Evolutionary conservation across 2,888 invertebrate genomes (phyloP), one percentile per base, ranked within the genome.

Genomic region (Craniophora ligustri): DNA sequence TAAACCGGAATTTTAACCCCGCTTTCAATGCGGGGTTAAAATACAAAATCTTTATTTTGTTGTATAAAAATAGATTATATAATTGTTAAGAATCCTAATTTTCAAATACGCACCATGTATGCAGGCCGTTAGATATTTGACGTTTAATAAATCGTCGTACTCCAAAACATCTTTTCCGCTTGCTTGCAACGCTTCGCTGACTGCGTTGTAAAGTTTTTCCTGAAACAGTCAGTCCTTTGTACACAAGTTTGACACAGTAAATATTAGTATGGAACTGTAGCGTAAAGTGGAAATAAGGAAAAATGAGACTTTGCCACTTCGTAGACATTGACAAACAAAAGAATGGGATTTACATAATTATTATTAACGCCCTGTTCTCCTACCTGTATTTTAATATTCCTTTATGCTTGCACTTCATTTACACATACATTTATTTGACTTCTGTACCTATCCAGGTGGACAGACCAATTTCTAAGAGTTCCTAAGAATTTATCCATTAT

Each of bases 201-300:
- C 76, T 81, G 86, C 89, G 8, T 81, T 67, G 57, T 80, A 83
- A 57, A 90, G 82, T 58, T 78, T 85, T 72, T 89, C 84, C 89
- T 89, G 76, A 6, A 72, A 57, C 71, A 61, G 64, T 55, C 15
- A 5, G 4, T 8, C 5, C 13, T 36, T 57, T 57, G 19, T 49
- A 11, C n/a, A n/a, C n/a, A n/a, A n/a, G n/a, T n/a, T n/a, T 13
- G 26, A 47, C 42, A 55, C n/a, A 15, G 32, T 30, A 42, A 55
- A 55, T 38, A 54, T 47, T 56, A 19, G 30, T 48, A 30, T 5
- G 36, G 28, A 21, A 45, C 30, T 35, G 44, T 53, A 36, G 23
- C 16, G 16, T 30, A 5, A 4, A 16, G 41, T 49, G 36, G 16
- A n/a, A n/a, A n/a, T 16, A 11, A 0, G 11, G 18, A 28, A n/a